A percentile compares a stretch with the other conserved stretches of the same genome.
Conservation (phyloP, 2,113 vertebrate species). For the Macaca nemestrina region DNA sequence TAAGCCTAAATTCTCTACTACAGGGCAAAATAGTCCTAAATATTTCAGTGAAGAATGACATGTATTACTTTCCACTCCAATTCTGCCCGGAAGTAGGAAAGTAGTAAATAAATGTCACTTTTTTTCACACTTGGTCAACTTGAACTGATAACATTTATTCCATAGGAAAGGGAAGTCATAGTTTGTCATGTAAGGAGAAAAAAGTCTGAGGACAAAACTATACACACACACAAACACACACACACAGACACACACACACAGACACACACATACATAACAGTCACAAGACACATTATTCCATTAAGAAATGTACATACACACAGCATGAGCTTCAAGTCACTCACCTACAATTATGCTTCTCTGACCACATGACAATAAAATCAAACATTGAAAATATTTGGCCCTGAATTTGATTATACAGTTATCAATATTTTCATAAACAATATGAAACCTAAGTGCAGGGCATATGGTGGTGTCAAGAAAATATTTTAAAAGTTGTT, state of each 20-base stretch:
- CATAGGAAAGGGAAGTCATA: not conserved
- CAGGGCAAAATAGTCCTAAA: not conserved
- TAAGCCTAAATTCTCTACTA: not conserved
- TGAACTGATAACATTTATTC: not conserved
- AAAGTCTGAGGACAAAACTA: not conserved
- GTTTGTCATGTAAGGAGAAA: not conserved
- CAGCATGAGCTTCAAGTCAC: not conserved
- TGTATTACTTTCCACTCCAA: not conserved
- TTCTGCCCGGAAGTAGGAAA: not conserved
- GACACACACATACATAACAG: not conserved
- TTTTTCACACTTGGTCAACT: not conserved
- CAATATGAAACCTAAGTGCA: not conserved
- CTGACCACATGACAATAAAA: not conserved
- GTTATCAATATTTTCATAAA: slow-evolving; percentile 10
- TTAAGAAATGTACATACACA: not conserved
- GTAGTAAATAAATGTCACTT: not conserved
- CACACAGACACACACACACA: not conserved
- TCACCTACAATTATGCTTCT: not conserved
- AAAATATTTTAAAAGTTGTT: not conserved
- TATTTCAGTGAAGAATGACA: not conserved
- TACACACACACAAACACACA: not conserved
- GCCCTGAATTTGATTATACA: not conserved
- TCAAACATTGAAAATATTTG: not conserved
- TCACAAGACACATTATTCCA: not conserved
- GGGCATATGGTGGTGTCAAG: not conserved